Conservation (phyloP, 1,140 invertebrate genomes). For the Lutraria rhynchaena region DNA sequence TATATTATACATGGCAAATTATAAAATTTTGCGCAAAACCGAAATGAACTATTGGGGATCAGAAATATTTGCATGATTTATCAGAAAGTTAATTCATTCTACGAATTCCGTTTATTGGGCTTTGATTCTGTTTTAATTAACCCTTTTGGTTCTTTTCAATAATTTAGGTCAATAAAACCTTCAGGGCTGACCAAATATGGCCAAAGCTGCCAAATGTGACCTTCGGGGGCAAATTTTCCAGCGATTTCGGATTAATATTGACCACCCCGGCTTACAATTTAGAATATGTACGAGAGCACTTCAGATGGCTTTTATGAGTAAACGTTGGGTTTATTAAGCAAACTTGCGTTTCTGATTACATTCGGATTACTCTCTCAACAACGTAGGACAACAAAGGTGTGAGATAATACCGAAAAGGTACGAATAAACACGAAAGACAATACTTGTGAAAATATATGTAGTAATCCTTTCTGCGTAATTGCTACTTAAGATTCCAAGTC, state of each 20-base stretch:
- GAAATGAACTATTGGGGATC: too few relatives aligned
- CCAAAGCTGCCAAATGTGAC: conserved; percentile 38
- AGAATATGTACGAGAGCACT: conserved; percentile 17
- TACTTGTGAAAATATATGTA: conserved; percentile 2
- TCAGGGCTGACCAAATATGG: conserved; percentile 32
- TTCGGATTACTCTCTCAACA: conserved; percentile 39
- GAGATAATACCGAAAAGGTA: conserved; percentile 32
- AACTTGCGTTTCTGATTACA: conserved; percentile 50
- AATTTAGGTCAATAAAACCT: conserved; percentile 40
- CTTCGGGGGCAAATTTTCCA: conserved; percentile 36
- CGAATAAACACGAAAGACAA: conserved; percentile 30
- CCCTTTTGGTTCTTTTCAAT: conserved; percentile 38
- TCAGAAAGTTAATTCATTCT: too few relatives aligned
- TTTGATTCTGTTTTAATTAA: conserved; percentile 33
- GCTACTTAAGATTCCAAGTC: too few relatives aligned
- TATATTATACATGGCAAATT: too few relatives aligned
- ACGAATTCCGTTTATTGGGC: too few relatives aligned
- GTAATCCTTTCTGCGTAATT: neutral
- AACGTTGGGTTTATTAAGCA: conserved; percentile 49
- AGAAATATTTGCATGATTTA: too few relatives aligned
- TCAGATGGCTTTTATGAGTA: conserved; percentile 49
- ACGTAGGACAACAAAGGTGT: conserved; percentile 25
- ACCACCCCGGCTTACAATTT: conserved; percentile 27
- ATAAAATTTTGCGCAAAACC: too few relatives aligned
- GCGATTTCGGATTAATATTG: conserved; percentile 31